phyloP scores from a whole-genome alignment of 2,888 invertebrate species.

The Phyllotreta cruciferae region DNA sequence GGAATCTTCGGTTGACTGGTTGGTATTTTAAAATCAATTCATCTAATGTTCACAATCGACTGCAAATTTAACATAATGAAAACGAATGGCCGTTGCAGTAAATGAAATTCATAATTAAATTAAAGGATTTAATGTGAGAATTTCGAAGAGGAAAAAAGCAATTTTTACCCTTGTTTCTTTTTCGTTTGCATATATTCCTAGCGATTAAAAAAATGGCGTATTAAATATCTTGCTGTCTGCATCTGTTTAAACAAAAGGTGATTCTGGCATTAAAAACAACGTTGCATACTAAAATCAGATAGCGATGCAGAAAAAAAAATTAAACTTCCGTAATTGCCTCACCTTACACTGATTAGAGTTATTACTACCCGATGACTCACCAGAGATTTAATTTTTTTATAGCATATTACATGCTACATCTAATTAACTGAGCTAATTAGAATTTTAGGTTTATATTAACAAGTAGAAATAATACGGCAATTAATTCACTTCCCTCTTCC shows the following conservation, averaged over 20 bases:
- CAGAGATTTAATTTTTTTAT: constrained; percentile 15
- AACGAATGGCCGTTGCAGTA: constrained; percentile 22
- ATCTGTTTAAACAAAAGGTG: constrained; percentile 24
- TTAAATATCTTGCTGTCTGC: constrained; percentile 27
- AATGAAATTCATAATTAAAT: constrained; percentile 25
- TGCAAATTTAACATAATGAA: constrained; percentile 22
- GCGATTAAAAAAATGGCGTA: constrained; percentile 23
- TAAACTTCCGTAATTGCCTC: constrained; percentile 29
- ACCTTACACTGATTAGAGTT: constrained; percentile 22
- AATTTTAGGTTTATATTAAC: constrained; percentile 3
- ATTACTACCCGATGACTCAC: constrained; percentile 23
- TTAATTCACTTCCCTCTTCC: no score
- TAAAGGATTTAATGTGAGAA: constrained; percentile 23
- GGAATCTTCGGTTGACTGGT: constrained; percentile 20
- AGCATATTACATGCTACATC: constrained; percentile 3
- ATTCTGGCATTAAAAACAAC: constrained; percentile 22
- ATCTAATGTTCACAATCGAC: constrained; percentile 23
- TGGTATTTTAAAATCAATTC: constrained; percentile 29
- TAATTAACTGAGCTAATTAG: constrained; percentile 7
- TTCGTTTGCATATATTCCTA: constrained; percentile 7
- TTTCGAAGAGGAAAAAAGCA: constrained; percentile 15
- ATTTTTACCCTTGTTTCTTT: constrained; percentile 12
- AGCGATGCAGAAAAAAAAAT: constrained; percentile 23
- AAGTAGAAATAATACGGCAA: background rate
- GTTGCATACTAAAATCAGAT: constrained; percentile 31